A percentile compares a stretch with the other conserved stretches of the same genome.
Conservation (phyloP, 2,888 invertebrate species). For the Ennomos erosarius region DNA sequence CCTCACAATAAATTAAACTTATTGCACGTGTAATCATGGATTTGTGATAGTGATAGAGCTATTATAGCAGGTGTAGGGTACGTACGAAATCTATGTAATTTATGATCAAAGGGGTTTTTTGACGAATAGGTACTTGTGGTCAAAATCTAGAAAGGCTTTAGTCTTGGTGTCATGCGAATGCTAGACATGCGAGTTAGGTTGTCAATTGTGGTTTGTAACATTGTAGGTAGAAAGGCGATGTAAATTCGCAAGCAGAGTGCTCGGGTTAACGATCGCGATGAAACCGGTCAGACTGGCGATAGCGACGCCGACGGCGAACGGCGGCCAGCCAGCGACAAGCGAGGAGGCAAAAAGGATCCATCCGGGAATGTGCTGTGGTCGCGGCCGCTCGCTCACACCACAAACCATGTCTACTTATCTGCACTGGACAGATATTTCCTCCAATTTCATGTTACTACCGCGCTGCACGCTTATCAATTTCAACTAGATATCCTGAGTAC, state of each 20-base stretch:
- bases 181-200: conserved; percentile 29
- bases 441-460: conserved; percentile 43
- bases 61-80: too few species aligned
- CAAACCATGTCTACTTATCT: conserved; percentile 45
- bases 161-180: neutral
- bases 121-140: conserved; percentile 30
- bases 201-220: conserved; percentile 50
- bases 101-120: conserved; percentile 21
- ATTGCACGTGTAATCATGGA: too few species aligned
- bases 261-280: conserved; percentile 76
- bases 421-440: conserved; percentile 58
- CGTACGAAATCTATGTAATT: neutral
- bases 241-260: conserved; percentile 65
- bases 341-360: conserved; percentile 68
- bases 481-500: conserved; percentile 12
- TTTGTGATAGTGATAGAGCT: too few species aligned
- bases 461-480: conserved; percentile 29
- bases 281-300: conserved; percentile 68
- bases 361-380: conserved; percentile 60
- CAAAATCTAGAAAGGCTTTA: conserved; percentile 28
- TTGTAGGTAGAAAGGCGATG: conserved; percentile 52
- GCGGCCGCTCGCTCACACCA: conserved; percentile 23
- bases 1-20: too few species aligned
- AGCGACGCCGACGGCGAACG: conserved; percentile 39
- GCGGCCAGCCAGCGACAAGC: conserved; percentile 23